Base-by-base conservation (phyloP, 2,888 invertebrate species). In the Ornithoptera priamus region DNA sequence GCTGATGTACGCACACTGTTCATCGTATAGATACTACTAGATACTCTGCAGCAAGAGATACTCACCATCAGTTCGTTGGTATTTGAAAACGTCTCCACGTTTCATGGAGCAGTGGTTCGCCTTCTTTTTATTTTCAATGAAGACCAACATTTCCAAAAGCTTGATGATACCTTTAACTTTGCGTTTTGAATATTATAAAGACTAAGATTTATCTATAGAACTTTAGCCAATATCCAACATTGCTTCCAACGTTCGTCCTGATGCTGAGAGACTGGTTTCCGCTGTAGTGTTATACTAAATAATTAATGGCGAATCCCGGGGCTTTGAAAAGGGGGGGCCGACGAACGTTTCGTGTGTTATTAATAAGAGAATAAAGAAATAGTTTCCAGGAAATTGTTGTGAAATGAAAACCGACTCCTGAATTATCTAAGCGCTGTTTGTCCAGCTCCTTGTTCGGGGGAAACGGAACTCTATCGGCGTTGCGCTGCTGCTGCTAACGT, bases 291-390 rank as follows among this genome's bases (percentile, higher is more conserved):
- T 72, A 71, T 68, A 74, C 74, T 81, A 75, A 78, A 81, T 81
- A 78, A 81, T 80, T 79, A 80, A 81, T 78, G 76, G 71, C 67
- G 73, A 74, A 77, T 77, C 76, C 75, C 74, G 76, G 74, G 65
- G 75, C 64, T 73, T 72, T 73, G 66, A 71, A 72, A 72, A 70
- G 67, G 69, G 71, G 15, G 66, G 69, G 71, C 67, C 70, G 56
- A 70, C 69, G 65, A 72, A 64, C 62, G 56, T 65, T 50, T 56
- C 67, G 67, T 63, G 58, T 69, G 70, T 69, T 71, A 72, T 72
- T 69, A 68, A 67, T 67, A 70, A 65, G 57, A 62, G 70, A 67
- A 73, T 69, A 71, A 72, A 73, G 70, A 68, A 72, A 69, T 70
- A 69, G 69, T 71, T 72, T 72, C 68, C 65, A 73, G 70, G 70